Conservation (phyloP, 1,140 invertebrate species). For the Bombus pyrosoma region DNA sequence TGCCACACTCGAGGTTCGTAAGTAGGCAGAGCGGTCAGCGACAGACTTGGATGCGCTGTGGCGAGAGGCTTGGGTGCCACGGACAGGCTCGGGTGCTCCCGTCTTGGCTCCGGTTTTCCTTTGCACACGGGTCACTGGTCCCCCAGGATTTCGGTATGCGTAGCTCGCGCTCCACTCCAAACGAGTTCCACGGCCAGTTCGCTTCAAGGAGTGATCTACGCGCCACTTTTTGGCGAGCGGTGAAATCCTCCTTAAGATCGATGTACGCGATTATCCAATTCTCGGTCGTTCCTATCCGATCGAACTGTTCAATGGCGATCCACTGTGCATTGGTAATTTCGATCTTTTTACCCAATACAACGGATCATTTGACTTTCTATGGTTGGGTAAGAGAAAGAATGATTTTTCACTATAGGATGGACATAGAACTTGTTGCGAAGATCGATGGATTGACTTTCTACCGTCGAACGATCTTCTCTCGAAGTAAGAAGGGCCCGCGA, state of each 20-base stretch:
- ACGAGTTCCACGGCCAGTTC: conserved; percentile 35
- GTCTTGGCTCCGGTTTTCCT: background rate
- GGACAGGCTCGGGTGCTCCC: background rate
- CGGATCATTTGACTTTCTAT: background rate
- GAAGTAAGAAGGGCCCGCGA: too few relatives aligned
- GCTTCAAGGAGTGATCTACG: conserved; percentile 20
- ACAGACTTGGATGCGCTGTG: background rate
- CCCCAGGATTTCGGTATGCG: conserved; percentile 56
- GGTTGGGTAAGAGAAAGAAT: too few relatives aligned
- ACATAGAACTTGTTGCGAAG: too few relatives aligned
- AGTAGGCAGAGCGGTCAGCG: conserved; percentile 7
- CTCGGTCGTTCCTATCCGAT: background rate
- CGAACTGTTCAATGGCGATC: background rate
- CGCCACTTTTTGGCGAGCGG: conserved; percentile 26
- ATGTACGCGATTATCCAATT: background rate
- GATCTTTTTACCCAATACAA: background rate
- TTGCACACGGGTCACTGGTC: conserved; percentile 65
- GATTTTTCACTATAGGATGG: too few relatives aligned
- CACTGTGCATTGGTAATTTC: too few relatives aligned
- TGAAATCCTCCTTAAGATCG: conserved; percentile 10
- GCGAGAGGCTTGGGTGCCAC: background rate
- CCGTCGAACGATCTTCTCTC: too few relatives aligned
- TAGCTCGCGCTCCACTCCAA: conserved; percentile 26
- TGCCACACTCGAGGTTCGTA: background rate
- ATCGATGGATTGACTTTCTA: too few relatives aligned